A percentile compares a stretch with the other conserved stretches of the same genome.
Evolutionary conservation across 2,113 vertebrate species (phyloP).

Genomic region (Osmerus eperlanus): DNA sequence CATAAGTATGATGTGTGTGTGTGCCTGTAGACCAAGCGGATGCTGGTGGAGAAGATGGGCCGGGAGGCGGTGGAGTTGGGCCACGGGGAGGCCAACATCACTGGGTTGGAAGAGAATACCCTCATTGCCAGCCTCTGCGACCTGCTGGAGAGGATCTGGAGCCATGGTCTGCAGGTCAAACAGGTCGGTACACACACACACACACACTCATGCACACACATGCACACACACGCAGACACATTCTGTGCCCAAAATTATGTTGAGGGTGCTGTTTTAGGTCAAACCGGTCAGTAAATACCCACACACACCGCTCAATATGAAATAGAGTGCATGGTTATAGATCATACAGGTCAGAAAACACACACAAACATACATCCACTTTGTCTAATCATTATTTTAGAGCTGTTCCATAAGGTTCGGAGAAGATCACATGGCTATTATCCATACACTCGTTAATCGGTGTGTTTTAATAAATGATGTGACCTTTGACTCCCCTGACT

Average conservation of each 20-base stretch:
- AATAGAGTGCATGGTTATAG: background rate
- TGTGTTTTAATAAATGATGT: background rate
- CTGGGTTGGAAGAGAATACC: conserved; percentile 84
- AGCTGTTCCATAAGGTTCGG: conserved; percentile 3
- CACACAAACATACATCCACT: background rate
- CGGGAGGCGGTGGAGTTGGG: conserved; percentile 87
- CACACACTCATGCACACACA: background rate
- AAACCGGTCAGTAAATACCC: background rate
- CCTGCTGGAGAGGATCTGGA: conserved; percentile 88
- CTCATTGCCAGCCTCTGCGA: conserved; percentile 87
- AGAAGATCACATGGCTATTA: background rate
- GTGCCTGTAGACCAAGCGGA: conserved; percentile 81
- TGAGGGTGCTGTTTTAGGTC: background rate
- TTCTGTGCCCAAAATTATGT: background rate
- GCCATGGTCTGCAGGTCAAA: conserved; percentile 83
- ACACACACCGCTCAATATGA: too few relatives aligned
- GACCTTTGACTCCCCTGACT: conserved; percentile 2
- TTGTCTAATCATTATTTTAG: too few relatives aligned
- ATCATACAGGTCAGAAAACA: background rate
- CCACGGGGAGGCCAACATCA: conserved; percentile 86
- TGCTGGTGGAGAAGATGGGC: conserved; percentile 92
- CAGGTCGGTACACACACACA: conserved; percentile 64
- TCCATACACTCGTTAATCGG: background rate
- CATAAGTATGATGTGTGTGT: background rate
- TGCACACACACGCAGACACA: background rate